Conservation (phyloP, 2,113 vertebrate species). For the Mixornis gularis region DNA sequence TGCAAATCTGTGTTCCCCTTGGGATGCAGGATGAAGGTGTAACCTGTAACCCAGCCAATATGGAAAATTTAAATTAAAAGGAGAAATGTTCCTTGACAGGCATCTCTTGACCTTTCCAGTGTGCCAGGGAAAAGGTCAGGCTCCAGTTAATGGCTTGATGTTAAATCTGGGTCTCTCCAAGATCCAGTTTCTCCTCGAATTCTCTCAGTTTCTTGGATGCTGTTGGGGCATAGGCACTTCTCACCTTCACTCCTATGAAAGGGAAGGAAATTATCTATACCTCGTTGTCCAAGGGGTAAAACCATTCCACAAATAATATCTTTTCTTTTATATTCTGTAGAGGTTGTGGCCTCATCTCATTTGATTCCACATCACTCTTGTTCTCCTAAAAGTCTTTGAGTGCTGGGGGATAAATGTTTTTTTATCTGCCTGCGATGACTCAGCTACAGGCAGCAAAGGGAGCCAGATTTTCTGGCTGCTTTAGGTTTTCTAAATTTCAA, state of each 20-base stretch:
- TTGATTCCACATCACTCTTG: background rate
- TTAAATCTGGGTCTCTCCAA: background rate
- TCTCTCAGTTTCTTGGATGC: background rate
- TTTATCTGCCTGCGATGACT: background rate
- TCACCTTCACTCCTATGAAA: background rate
- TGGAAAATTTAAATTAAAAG: background rate
- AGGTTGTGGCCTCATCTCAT: background rate
- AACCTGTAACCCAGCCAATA: background rate
- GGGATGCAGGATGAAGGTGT: background rate
- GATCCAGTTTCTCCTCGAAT: background rate
- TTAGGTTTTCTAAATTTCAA: background rate
- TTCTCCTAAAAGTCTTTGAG: background rate
- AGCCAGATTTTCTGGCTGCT: background rate
- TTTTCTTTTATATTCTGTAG: background rate
- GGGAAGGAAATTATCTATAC: background rate
- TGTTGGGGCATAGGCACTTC: background rate
- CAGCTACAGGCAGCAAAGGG: background rate
- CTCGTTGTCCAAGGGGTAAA: background rate
- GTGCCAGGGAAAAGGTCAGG: background rate
- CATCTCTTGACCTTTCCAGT: background rate
- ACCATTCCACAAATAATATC: background rate
- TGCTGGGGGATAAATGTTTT: background rate
- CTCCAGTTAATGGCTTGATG: background rate
- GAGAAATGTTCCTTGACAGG: background rate
- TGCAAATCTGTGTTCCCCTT: accelerated